A percentile compares a stretch with the other conserved stretches of the same genome.
phyloP scores from a whole-genome alignment of 2,888 invertebrate genomes.

The Eristalinus sepulchralis region DNA sequence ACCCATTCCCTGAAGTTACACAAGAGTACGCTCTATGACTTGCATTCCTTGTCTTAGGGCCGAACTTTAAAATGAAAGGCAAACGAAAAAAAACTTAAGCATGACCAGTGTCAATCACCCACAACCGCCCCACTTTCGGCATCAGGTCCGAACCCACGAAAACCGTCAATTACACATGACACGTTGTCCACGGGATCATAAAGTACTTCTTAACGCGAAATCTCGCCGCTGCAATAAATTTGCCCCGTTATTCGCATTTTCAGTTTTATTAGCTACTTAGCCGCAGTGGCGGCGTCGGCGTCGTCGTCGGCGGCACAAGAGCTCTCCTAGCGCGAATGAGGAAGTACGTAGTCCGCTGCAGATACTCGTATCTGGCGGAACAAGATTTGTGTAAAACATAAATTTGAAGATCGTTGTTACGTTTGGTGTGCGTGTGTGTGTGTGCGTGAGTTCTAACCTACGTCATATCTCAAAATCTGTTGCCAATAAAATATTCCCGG shows the following conservation, averaged over 20 bases:
- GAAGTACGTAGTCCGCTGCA: conserved; percentile 33
- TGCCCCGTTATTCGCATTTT: not conserved
- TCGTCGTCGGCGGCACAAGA: not conserved
- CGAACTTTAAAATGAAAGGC: too few relatives aligned
- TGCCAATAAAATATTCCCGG: conserved; percentile 60
- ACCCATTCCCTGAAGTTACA: too few relatives aligned
- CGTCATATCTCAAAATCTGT: conserved; percentile 65
- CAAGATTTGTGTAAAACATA: conserved; percentile 64
- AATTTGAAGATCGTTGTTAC: conserved; percentile 31
- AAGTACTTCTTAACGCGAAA: conserved; percentile 36
- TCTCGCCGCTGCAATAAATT: conserved; percentile 39
- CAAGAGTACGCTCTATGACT: too few relatives aligned
- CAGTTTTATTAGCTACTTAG: conserved; percentile 41
- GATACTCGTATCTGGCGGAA: conserved; percentile 42
- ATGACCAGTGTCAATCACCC: too few relatives aligned
- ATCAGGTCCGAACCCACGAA: not conserved
- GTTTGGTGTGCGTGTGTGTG: conserved; percentile 44
- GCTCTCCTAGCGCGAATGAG: conserved; percentile 46
- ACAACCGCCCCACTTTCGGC: not conserved
- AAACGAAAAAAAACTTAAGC: too few relatives aligned
- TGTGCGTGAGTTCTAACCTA: conserved; percentile 41
- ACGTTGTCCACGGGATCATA: conserved; percentile 45
- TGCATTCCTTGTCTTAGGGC: too few relatives aligned
- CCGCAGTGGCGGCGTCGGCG: not conserved
- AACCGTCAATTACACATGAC: conserved; percentile 47